A percentile compares a stretch with the other conserved stretches of the same genome.
phyloP scores from a whole-genome alignment of 2,113 vertebrate species.

The Haemorhous mexicanus region DNA sequence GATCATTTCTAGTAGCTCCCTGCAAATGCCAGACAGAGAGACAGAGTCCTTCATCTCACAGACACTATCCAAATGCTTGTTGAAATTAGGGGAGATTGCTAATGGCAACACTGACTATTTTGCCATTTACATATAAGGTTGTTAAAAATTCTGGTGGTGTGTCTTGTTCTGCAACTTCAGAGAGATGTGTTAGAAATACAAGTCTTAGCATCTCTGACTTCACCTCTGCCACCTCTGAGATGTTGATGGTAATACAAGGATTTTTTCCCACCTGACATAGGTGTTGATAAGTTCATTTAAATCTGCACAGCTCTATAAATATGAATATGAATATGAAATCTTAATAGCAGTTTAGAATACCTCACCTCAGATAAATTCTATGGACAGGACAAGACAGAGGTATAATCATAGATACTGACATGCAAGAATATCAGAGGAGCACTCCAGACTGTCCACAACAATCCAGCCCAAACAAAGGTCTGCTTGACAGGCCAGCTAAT shows the following conservation, averaged over 20 bases:
- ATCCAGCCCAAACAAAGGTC: constrained; percentile 1
- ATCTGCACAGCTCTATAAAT: not conserved
- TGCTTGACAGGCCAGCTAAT: not conserved
- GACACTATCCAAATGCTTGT: not conserved
- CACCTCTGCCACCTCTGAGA: not conserved
- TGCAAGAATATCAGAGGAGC: not conserved
- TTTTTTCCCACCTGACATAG: not conserved
- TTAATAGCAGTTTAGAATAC: not conserved
- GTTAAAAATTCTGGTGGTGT: not conserved
- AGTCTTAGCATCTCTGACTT: not conserved
- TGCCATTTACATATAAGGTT: not conserved
- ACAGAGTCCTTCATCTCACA: not conserved
- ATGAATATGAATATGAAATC: not conserved
- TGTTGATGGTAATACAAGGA: not conserved
- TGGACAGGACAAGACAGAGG: not conserved
- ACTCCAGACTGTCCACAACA: not conserved
- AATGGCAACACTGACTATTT: not conserved
- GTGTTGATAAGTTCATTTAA: not conserved
- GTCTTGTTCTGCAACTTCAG: not conserved
- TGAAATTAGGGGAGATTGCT: not conserved
- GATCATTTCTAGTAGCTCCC: not conserved
- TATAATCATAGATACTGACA: not conserved
- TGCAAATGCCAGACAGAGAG: not conserved
- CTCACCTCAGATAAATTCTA: not conserved
- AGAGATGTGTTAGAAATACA: not conserved